These are phyloP conservation scores for Siderastrea siderea DNA, from an alignment of 92 coral and sea anemone species.

Conservation along the genomic window DNA sequence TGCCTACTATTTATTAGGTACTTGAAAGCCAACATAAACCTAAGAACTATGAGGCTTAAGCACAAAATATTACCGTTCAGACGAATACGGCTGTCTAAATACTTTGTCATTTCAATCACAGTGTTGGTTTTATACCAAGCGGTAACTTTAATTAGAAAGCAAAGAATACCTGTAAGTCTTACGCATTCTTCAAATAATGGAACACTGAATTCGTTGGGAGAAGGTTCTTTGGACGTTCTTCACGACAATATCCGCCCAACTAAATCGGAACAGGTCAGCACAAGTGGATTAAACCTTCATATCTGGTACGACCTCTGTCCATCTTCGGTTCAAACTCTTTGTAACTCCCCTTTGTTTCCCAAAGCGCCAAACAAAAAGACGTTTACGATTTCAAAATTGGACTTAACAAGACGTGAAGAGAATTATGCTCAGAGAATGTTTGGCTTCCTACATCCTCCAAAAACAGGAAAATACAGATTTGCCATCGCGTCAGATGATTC, in stretches of 20 bases:
- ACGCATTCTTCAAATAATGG: background rate
- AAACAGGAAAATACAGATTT: constrained; percentile 69
- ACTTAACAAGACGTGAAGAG: constrained; percentile 23
- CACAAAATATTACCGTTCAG: background rate
- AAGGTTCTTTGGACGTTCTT: background rate
- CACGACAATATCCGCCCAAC: background rate
- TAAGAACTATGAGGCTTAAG: background rate
- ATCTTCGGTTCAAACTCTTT: constrained; percentile 43
- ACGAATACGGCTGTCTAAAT: background rate
- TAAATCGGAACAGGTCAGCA: background rate
- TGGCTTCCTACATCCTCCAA: constrained; percentile 73
- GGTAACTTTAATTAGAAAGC: background rate
- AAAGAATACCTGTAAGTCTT: background rate
- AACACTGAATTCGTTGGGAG: background rate
- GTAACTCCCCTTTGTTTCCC: constrained; percentile 78
- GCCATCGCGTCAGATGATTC: constrained; percentile 75
- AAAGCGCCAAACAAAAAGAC: constrained; percentile 61
- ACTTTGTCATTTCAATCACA: background rate
- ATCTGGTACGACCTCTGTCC: constrained; percentile 56
- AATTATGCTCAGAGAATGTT: constrained; percentile 68
- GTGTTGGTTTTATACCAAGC: background rate
- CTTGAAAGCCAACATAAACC: too few species aligned
- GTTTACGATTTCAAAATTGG: constrained; percentile 22
- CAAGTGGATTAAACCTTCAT: constrained; percentile 55
- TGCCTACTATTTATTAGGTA: too few species aligned